Evolutionary conservation across 2,888 invertebrate species (phyloP).

Genomic region (Oligia fasciuncula): DNA sequence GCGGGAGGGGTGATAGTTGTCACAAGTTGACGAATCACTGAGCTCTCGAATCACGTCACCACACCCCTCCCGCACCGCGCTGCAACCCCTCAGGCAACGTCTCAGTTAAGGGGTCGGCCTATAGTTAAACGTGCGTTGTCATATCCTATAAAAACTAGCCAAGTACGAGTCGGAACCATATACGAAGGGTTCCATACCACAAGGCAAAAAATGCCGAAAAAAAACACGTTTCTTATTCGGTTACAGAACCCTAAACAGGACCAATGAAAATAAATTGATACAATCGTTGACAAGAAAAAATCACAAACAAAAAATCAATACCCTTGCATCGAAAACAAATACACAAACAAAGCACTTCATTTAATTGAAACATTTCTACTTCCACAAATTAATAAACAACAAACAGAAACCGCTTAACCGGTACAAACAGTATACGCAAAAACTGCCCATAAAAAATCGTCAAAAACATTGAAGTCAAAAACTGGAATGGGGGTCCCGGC

Average conservation of each 20-base stretch:
- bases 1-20: no score
- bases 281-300: not conserved
- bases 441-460: constrained; percentile 52
- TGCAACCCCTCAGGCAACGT: no score
- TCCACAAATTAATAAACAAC: constrained; percentile 39
- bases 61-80: no score
- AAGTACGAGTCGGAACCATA: not conserved
- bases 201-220: no score
- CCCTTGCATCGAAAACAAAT: not conserved
- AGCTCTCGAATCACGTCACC: no score
- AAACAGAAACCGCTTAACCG: constrained; percentile 44
- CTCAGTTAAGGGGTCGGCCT: no score
- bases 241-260: not conserved
- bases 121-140: not conserved
- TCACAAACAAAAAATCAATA: not conserved
- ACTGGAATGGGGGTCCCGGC: constrained; percentile 68
- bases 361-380: constrained; percentile 23
- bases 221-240: no score
- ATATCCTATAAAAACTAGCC: not conserved
- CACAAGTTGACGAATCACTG: no score
- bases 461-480: constrained; percentile 59
- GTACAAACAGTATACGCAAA: constrained; percentile 30
- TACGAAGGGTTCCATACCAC: no score
- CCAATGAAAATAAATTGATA: not conserved
- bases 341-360: not conserved